Evolutionary conservation across 2,888 invertebrate genomes (phyloP).

Genomic region (Spilosoma lubricipeda): DNA sequence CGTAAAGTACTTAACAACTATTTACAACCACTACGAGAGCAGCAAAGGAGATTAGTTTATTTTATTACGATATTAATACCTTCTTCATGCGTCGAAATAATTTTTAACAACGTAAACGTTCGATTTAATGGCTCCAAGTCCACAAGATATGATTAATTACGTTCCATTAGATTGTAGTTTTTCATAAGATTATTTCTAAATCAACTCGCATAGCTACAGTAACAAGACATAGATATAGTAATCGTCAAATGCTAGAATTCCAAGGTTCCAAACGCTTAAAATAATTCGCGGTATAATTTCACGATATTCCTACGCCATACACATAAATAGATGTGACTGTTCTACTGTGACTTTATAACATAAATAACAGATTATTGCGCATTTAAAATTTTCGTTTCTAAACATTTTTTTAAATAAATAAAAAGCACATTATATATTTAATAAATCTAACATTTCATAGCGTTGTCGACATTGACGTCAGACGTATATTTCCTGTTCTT

Average conservation of each 20-base stretch:
- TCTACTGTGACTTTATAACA: conserved; percentile 48
- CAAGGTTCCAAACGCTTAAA: conserved; percentile 26
- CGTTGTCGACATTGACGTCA: conserved; percentile 60
- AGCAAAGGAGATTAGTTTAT: conserved; percentile 13
- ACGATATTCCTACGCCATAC: conserved; percentile 51
- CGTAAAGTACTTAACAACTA: conserved; percentile 8
- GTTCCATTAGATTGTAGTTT: background rate
- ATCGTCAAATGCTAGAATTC: conserved; percentile 53
- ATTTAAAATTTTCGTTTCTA: conserved; percentile 56
- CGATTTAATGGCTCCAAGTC: conserved; percentile 19
- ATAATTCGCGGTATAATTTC: conserved; percentile 50
- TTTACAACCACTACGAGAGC: conserved; percentile 6
- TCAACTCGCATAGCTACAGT: conserved; percentile 19
- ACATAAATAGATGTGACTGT: conserved; percentile 54
- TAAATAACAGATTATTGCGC: conserved; percentile 71
- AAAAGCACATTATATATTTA: conserved; percentile 51
- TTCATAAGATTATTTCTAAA: conserved; percentile 5
- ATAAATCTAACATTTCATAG: conserved; percentile 47
- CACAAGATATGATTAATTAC: conserved; percentile 20
- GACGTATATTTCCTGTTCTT: conserved; percentile 45
- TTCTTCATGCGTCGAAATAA: conserved; percentile 11
- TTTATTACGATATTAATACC: conserved; percentile 18
- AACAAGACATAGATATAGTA: conserved; percentile 32
- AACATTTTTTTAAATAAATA: conserved; percentile 50
- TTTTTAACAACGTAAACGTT: conserved; percentile 17